These are phyloP conservation scores for Meles meles DNA, from an alignment of 2,113 vertebrate species.

Conservation along the genomic window DNA sequence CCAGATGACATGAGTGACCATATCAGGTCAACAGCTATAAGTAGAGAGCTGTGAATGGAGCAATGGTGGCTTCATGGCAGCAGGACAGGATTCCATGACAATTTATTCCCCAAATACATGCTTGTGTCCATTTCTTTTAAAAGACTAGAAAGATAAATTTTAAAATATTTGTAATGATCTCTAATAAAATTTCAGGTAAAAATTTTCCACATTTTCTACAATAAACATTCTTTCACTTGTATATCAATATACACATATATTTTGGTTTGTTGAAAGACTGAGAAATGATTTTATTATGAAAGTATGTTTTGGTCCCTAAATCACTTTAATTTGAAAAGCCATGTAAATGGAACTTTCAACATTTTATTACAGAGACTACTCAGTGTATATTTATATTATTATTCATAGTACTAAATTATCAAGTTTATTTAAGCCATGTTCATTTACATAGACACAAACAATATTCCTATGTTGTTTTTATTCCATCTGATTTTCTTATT, in stretches of 20 bases:
- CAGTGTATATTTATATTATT: neutral
- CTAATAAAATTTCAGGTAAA: neutral
- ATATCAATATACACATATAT: neutral
- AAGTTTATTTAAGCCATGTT: neutral
- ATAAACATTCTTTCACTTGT: neutral
- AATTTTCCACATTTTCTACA: neutral
- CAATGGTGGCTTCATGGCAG: neutral
- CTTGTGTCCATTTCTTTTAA: neutral
- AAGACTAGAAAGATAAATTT: neutral
- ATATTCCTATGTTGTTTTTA: neutral
- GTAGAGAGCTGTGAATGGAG: neutral
- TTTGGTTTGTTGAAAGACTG: conserved; percentile 6
- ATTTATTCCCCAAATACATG: neutral
- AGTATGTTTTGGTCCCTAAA: neutral
- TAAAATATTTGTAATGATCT: neutral
- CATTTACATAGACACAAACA: neutral
- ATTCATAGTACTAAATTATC: conserved; percentile 16
- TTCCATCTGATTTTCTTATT: conserved; percentile 29
- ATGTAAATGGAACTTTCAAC: neutral
- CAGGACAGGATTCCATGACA: neutral
- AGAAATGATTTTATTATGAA: conserved; percentile 12
- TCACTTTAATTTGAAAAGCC: conserved; percentile 30
- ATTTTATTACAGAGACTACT: conserved; percentile 19
- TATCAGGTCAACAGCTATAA: neutral
- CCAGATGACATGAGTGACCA: neutral